Evolutionary conservation across 2,888 invertebrate genomes (phyloP).

Genomic region (Heliconius aoede): DNA sequence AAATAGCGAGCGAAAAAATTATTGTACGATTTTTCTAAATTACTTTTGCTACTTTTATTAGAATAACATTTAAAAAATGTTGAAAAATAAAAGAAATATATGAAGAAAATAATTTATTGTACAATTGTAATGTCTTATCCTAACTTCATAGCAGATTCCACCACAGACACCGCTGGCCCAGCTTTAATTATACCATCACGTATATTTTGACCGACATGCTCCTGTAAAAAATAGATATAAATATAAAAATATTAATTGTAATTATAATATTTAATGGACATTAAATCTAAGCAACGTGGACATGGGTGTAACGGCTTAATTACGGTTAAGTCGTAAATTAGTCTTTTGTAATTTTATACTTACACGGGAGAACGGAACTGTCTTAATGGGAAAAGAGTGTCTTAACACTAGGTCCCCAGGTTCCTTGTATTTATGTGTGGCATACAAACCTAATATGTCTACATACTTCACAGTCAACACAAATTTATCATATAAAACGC

Average conservation of each 20-base stretch:
- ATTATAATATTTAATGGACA: neutral
- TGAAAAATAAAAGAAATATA: neutral
- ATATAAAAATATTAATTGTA: neutral
- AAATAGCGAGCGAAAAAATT: no score
- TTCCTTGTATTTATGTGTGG: no score
- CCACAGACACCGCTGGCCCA: constrained; percentile 54
- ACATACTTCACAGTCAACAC: neutral
- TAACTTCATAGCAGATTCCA: constrained; percentile 46
- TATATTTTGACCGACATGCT: constrained; percentile 51
- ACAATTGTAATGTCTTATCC: constrained; percentile 27
- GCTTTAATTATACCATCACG: constrained; percentile 55
- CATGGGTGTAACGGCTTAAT: neutral
- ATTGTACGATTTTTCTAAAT: no score
- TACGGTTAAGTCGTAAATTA: neutral
- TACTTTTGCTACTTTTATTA: no score
- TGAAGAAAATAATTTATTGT: neutral
- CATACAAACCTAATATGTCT: no score
- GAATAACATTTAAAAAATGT: no score
- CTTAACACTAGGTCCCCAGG: neutral
- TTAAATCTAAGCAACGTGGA: neutral
- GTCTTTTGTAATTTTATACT: neutral
- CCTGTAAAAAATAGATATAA: constrained; percentile 44
- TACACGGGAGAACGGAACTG: neutral
- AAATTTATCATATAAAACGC: neutral
- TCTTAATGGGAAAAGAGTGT: no score